phyloP scores from a whole-genome alignment of 2,113 vertebrate genomes.

The Clarias magur region DNA sequence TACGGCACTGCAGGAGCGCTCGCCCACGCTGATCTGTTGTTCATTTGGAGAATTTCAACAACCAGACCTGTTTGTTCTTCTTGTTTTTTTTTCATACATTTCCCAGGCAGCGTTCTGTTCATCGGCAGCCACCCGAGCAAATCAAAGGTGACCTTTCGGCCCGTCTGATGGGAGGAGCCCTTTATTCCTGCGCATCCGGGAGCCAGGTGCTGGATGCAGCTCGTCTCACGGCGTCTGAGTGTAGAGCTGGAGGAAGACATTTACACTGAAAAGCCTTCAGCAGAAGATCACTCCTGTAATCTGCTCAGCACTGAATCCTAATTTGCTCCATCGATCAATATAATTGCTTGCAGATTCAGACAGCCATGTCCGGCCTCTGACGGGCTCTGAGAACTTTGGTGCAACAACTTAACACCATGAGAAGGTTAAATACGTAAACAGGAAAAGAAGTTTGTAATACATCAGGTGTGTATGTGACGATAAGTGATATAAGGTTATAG shows the following conservation, averaged over 20 bases:
- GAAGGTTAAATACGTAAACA: background rate
- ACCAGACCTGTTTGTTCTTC: constrained; percentile 10
- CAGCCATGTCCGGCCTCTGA: background rate
- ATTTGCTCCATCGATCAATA: constrained; percentile 37
- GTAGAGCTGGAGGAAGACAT: background rate
- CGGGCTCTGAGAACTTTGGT: background rate
- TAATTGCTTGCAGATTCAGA: constrained; percentile 14
- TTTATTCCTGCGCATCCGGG: background rate
- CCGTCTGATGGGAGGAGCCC: constrained; percentile 16
- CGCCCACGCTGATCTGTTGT: constrained; percentile 27
- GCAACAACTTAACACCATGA: background rate
- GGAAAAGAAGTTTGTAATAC: background rate
- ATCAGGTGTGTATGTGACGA: background rate
- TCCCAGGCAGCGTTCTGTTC: constrained; percentile 10
- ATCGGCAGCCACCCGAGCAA: constrained; percentile 12
- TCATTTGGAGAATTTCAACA: constrained; percentile 29
- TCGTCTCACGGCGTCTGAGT: background rate
- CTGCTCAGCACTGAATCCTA: constrained; percentile 19
- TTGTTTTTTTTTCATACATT: constrained; percentile 6
- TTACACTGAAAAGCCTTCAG: background rate
- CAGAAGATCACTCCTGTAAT: constrained; percentile 23
- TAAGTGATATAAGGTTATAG: background rate
- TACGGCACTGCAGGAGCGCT: constrained; percentile 33
- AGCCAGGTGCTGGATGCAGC: background rate
- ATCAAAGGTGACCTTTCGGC: constrained; percentile 48